These are phyloP conservation scores for Lonchura striata DNA, from an alignment of 2,113 vertebrate species.

Conservation along the genomic window DNA sequence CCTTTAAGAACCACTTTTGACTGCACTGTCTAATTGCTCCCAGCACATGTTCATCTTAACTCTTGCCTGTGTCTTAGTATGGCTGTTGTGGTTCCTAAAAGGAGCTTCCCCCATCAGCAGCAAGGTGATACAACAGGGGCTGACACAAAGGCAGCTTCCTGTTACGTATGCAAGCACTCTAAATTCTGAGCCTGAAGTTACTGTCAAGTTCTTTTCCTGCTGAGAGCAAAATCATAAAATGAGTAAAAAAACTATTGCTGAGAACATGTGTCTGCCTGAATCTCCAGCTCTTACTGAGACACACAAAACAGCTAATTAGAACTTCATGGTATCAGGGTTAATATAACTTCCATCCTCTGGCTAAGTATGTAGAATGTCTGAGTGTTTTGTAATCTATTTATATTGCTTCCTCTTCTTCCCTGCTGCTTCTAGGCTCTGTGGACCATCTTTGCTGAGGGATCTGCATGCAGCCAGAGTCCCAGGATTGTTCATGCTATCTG, in stretches of 20 bases:
- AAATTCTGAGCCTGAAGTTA: neutral
- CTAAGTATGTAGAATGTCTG: neutral
- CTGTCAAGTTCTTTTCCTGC: neutral
- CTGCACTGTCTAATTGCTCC: neutral
- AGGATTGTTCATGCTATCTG: neutral
- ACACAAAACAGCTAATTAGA: neutral
- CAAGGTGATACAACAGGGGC: neutral
- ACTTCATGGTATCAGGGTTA: neutral
- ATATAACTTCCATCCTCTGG: neutral
- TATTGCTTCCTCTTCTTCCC: neutral
- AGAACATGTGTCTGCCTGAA: neutral
- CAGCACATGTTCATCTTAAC: neutral
- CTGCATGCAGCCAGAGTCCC: neutral
- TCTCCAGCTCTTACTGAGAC: neutral
- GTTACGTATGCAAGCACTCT: neutral
- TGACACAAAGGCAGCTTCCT: neutral
- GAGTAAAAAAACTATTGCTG: neutral
- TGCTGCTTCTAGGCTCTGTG: neutral
- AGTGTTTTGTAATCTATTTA: neutral
- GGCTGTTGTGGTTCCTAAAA: neutral
- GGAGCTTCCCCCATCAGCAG: neutral
- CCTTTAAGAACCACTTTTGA: neutral
- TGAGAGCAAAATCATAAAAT: neutral
- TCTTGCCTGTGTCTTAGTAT: neutral
- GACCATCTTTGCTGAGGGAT: neutral